A percentile compares a stretch with the other conserved stretches of the same genome.
Conservation (phyloP, 2,888 invertebrate species). For the Peribatodes rhomboidaria region DNA sequence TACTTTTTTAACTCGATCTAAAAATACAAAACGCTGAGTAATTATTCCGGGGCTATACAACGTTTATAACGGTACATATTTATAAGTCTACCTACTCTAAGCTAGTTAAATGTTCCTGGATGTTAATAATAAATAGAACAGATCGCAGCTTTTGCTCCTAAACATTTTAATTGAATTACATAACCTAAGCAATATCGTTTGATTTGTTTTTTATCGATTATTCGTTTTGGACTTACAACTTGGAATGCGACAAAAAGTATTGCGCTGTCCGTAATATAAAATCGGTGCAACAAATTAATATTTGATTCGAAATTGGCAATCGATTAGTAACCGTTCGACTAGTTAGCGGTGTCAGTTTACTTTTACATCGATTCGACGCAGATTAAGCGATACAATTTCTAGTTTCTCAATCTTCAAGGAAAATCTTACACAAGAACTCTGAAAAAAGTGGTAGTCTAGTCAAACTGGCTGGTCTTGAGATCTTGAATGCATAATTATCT, state of each 20-base stretch:
- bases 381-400: conserved; percentile 61
- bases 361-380: conserved; percentile 66
- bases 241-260: conserved; percentile 45
- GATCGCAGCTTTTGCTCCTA: not conserved
- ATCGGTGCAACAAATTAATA: conserved; percentile 56
- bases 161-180: conserved; percentile 3
- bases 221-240: conserved; percentile 18
- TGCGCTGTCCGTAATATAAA: conserved; percentile 56
- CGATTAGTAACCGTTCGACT: conserved; percentile 63
- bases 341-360: conserved; percentile 62
- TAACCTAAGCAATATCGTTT: conserved; percentile 6
- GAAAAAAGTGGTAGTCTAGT: conserved; percentile 32
- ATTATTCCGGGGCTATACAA: no score
- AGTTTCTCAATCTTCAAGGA: conserved; percentile 55
- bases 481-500: conserved; percentile 42
- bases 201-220: conserved; percentile 19
- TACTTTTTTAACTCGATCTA: no score
- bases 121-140: not conserved
- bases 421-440: conserved; percentile 43
- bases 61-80: no score
- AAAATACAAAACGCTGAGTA: no score
- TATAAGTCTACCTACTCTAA: not conserved
- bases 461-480: conserved; percentile 14
- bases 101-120: not conserved
- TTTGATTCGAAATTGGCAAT: conserved; percentile 70